Base-by-base conservation (phyloP, 1,140 invertebrate genomes). In the Penaeus indicus region DNA sequence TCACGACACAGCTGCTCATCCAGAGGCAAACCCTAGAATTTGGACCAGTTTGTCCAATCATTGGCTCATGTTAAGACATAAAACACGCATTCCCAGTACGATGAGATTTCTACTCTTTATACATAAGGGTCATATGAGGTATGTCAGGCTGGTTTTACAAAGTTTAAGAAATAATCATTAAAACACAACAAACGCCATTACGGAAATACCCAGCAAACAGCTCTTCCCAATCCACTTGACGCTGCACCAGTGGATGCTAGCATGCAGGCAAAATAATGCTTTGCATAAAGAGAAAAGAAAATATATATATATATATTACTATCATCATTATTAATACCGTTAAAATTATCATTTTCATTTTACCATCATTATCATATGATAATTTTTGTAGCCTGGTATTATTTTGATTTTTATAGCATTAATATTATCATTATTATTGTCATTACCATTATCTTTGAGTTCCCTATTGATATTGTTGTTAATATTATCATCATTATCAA, bases 51-150 rank as follows among this genome's bases (percentile, higher is more conserved):
- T 78, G 54, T 61, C 54, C 75, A 60, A 80, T 86, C 77, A 32
- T 47, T 47, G 47, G 47, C 47, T 62, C 54, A 47, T 27, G 64
- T 21, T 80, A 72, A 67, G 75, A 79, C 77, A 64, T 38, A 86
- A 63, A 64, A 86, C 47, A 84, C 80, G 83, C 72, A 84, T 69
- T 69, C 80, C 80, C 86, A 83, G 81, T 63, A 83, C 54, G 67
- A 38, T 88, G 81, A 88, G 80, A 88, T 88, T 88, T 87, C 85
- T 87, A 87, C 62, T 69, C 61, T 81, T 81, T 88, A 88, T 88
- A 84, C 72, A 88, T 77, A 88, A 63, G 81, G 86, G 72, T 88
- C 86, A 88, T 84, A 84, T 88, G 86, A 88, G 86, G 86, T 88
- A 88, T 88, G 80, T 88, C 86, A 88, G 69, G 86, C 86, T 88